phyloP scores from a whole-genome alignment of 2,113 vertebrate genomes.

The Podocnemis expansa region DNA sequence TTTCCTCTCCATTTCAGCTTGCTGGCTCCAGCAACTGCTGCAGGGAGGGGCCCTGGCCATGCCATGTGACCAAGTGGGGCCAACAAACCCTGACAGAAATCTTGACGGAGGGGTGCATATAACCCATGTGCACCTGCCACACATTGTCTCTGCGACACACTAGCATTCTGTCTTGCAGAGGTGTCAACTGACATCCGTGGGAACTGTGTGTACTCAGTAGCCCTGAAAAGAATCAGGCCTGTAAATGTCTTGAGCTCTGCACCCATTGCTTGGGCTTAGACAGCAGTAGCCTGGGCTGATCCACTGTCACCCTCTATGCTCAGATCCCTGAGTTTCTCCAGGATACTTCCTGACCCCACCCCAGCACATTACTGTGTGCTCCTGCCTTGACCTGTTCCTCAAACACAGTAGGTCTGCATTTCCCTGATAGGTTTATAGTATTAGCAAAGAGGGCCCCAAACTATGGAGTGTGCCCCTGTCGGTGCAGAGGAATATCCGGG shows the following conservation, averaged over 20 bases:
- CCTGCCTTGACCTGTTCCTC: not conserved
- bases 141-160: not conserved
- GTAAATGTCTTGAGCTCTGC: not conserved
- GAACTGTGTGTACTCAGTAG: not conserved
- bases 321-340: not conserved
- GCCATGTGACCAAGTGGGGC: too few species aligned
- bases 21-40: too few species aligned
- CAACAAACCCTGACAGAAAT: too few species aligned
- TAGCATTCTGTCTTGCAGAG: fast-evolving
- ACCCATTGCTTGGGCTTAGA: not conserved
- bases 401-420: not conserved
- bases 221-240: not conserved
- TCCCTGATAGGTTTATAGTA: not conserved
- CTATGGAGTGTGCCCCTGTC: too few species aligned
- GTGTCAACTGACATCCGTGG: not conserved
- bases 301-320: not conserved
- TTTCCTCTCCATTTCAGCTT: too few species aligned
- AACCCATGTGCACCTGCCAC: too few species aligned
- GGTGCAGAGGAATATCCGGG: too few species aligned
- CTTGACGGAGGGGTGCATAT: too few species aligned
- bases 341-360: not conserved
- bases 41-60: too few species aligned
- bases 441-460: not conserved
- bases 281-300: not conserved
- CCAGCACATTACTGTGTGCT: not conserved